phyloP scores from a whole-genome alignment of 2,888 invertebrate genomes.

The Agrilus biguttatus region DNA sequence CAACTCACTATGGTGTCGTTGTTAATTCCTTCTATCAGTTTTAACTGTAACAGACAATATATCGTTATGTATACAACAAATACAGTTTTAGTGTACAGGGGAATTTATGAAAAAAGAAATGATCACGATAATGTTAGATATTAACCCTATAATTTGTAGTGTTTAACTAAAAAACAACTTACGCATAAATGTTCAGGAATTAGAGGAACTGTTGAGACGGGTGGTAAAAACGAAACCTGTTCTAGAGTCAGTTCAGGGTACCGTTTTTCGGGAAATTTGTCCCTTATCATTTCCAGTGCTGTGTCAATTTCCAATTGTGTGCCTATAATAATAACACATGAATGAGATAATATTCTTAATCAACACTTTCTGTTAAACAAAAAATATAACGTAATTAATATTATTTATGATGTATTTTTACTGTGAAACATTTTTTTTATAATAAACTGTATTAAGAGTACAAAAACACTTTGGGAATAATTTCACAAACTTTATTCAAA shows the following conservation, averaged over 20 bases:
- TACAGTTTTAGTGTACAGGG: background rate
- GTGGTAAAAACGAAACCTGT: slow-evolving; percentile 33
- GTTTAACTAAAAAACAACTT: slow-evolving; percentile 13
- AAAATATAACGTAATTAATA: no score
- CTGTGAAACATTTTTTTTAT: no score
- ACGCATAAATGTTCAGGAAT: slow-evolving; percentile 26
- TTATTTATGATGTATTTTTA: no score
- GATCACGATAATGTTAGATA: background rate
- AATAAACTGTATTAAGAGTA: no score
- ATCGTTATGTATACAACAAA: background rate
- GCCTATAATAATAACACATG: slow-evolving; percentile 34
- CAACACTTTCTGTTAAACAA: background rate
- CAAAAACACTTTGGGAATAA: no score
- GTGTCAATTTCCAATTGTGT: slow-evolving; percentile 62
- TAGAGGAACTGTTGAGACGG: slow-evolving; percentile 23
- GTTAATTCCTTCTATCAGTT: slow-evolving; percentile 80
- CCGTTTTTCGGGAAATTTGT: slow-evolving; percentile 67
- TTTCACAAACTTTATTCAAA: no score
- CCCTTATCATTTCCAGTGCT: slow-evolving; percentile 71
- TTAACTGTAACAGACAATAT: slow-evolving; percentile 43
- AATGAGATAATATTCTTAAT: background rate
- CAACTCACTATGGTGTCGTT: slow-evolving; percentile 86
- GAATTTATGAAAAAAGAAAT: background rate
- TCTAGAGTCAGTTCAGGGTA: slow-evolving; percentile 68
- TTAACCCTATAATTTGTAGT: background rate